Evolutionary conservation across 2,113 vertebrate species (phyloP), one percentile per base, ranked within the genome.

Genomic region (Speoplatyrhinus poulsoni): DNA sequence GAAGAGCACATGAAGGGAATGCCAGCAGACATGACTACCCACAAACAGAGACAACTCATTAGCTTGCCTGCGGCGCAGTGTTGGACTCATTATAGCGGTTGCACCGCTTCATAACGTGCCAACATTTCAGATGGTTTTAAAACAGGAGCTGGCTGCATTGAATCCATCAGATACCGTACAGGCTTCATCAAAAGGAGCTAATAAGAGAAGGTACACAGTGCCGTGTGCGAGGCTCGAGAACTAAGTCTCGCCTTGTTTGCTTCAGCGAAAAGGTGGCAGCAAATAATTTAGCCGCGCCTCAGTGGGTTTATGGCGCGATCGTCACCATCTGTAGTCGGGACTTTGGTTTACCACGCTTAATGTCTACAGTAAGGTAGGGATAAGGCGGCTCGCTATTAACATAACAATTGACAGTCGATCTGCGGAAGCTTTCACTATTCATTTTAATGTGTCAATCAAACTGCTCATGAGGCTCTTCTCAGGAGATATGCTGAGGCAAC

Each of bases 381-480:
- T 67, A 54, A 79, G 7, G 36, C 4, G 62, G 66, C 41, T 15
- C 41, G n/a, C 67, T 67, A 79, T 75, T 74, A 70, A 63, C 72
- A 82, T 63, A 61, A 75, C 57, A 56, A 66, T 46, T 76, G 63
- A 70, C 69, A 62, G 64, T 63, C 61, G 59, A 69, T 64, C 60
- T 47, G 59, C 67, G 69, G 48, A 60, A 79, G 81, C 68, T 46
- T 67, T 73, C 19, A 49, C 49, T 9, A 12, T 53, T 76, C 47
- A 56, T 75, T 72, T 78, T n/a, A 62, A 32, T 16, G 55, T 82
- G 80, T 82, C 85, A 84, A 65, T 85, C 84, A 82, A 69, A 26
- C 65, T 65, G 71, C 60, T 48, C 17, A 36, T 50, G 53, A 72
- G 58, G 65, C 62, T 60, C 49, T 70, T 64, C 76, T 80, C 53